Evolutionary conservation across 2,113 vertebrate species (phyloP).

Genomic region (Raphicerus campestris): DNA sequence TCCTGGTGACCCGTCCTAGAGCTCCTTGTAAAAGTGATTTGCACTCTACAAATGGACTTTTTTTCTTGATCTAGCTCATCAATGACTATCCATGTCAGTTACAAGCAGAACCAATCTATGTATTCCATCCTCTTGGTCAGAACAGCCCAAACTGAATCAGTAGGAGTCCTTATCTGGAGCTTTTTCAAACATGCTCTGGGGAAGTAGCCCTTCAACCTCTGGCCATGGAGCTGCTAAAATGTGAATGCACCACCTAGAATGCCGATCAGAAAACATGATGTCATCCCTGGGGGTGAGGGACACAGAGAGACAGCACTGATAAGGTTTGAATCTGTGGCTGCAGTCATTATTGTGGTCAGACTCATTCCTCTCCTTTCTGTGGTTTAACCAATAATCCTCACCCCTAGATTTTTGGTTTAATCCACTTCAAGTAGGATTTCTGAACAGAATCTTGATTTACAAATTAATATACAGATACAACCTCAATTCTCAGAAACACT

Average conservation of each 20-base stretch:
- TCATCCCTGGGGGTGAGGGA: background rate
- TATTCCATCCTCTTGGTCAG: background rate
- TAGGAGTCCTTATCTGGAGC: background rate
- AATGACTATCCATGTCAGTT: background rate
- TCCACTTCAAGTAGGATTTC: background rate
- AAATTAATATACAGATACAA: constrained; percentile 75
- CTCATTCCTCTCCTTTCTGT: background rate
- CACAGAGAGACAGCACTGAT: background rate
- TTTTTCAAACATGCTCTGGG: background rate
- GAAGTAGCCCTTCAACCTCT: background rate
- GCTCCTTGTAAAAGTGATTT: constrained; percentile 82
- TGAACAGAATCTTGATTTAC: background rate
- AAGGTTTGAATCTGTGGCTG: background rate
- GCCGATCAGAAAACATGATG: background rate
- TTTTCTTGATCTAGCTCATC: constrained; percentile 25
- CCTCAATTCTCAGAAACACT: constrained; percentile 74
- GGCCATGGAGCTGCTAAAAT: background rate
- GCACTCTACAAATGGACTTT: constrained; percentile 75
- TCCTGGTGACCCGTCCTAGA: constrained; percentile 66
- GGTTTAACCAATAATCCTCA: background rate
- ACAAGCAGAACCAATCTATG: background rate
- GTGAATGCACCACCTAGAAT: background rate
- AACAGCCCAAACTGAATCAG: background rate
- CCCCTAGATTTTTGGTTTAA: background rate
- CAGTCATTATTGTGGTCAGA: background rate